phyloP scores from a whole-genome alignment of 1,140 invertebrate genomes.

The Telenomus remus region DNA sequence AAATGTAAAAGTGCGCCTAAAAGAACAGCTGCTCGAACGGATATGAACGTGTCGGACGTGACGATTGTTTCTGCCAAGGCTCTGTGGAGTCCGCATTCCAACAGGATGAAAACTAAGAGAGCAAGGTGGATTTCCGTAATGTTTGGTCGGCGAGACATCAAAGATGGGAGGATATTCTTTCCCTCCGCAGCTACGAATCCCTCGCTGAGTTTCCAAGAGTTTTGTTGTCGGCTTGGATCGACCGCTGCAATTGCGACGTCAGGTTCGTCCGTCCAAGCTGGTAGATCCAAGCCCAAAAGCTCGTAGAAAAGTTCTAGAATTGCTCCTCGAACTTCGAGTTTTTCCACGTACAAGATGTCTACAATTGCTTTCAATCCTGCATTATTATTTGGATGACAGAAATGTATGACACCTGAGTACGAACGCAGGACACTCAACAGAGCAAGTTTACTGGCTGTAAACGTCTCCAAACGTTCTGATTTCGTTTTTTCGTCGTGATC shows the following conservation, averaged over 20 bases:
- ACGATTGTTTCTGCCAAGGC: slow-evolving; percentile 94
- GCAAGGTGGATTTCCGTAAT: slow-evolving; percentile 93
- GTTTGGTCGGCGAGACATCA: slow-evolving; percentile 89
- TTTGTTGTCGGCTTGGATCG: slow-evolving; percentile 85
- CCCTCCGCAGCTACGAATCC: slow-evolving; percentile 95
- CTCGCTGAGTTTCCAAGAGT: slow-evolving; percentile 91
- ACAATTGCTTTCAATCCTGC: slow-evolving; percentile 88
- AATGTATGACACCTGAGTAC: slow-evolving; percentile 91
- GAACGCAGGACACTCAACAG: slow-evolving; percentile 90
- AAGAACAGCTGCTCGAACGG: slow-evolving; percentile 91
- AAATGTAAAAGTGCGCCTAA: slow-evolving; percentile 91
- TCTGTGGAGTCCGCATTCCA: slow-evolving; percentile 89
- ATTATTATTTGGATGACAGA: slow-evolving; percentile 84
- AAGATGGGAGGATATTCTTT: slow-evolving; percentile 85
- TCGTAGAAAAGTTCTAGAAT: slow-evolving; percentile 94
- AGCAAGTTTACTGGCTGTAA: slow-evolving; percentile 88
- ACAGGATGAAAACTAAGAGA: slow-evolving; percentile 90
- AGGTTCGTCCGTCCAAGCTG: slow-evolving; percentile 94
- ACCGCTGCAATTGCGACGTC: slow-evolving; percentile 89
- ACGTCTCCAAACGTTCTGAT: slow-evolving; percentile 88
- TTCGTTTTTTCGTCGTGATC: slow-evolving; percentile 75
- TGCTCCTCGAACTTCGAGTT: slow-evolving; percentile 87
- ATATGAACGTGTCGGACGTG: slow-evolving; percentile 90
- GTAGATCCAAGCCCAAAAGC: slow-evolving; percentile 87
- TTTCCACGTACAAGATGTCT: slow-evolving; percentile 90